Evolutionary conservation across 2,888 invertebrate species (phyloP).

Genomic region (Drosophila atroscutellata): DNA sequence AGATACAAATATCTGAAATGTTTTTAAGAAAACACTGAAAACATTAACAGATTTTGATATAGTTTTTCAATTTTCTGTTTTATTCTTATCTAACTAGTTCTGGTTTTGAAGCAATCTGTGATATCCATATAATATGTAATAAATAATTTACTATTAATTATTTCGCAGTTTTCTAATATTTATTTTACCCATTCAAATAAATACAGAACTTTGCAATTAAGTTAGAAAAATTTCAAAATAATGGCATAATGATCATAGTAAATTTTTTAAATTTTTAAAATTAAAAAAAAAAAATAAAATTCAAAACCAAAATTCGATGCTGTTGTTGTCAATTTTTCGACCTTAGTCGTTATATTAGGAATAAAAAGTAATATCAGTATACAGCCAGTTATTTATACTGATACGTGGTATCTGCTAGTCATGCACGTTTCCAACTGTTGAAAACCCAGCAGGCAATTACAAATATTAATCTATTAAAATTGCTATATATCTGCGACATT

Average conservation of each 20-base stretch:
- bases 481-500: slow-evolving; percentile 18
- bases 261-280: neutral
- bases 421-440: neutral
- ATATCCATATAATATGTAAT: neutral
- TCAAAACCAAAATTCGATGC: neutral
- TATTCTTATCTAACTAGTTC: neutral
- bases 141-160: neutral
- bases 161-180: neutral
- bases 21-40: neutral
- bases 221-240: neutral
- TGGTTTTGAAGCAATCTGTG: neutral
- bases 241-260: too few relatives aligned
- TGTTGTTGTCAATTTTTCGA: neutral
- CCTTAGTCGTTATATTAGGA: neutral
- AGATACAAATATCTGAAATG: neutral
- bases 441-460: slow-evolving; percentile 2
- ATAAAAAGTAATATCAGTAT: neutral
- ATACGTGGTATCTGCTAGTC: slow-evolving; percentile 9
- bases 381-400: neutral
- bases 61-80: neutral
- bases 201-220: neutral
- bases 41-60: too few relatives aligned
- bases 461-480: slow-evolving; percentile 40
- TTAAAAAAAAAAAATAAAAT: neutral
- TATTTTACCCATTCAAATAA: neutral